A percentile compares a stretch with the other conserved stretches of the same genome.
Conservation (phyloP, 2,113 vertebrate genomes). For the Poeciliopsis prolifica region DNA sequence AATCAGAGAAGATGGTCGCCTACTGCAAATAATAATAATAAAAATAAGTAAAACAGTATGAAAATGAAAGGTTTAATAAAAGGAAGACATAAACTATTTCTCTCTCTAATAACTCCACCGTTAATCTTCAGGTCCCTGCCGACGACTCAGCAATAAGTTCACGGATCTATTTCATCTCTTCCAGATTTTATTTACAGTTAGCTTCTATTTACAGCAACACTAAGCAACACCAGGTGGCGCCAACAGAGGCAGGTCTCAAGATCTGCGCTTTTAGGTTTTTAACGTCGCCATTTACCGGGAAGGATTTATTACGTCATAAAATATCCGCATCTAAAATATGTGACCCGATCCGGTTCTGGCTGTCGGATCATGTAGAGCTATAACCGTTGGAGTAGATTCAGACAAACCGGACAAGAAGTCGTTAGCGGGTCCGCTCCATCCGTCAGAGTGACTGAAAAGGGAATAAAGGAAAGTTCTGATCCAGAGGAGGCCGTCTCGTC, state of each 20-base stretch:
- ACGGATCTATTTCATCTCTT: constrained; percentile 25
- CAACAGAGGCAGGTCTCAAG: not conserved
- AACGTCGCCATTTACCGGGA: not conserved
- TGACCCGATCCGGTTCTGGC: not conserved
- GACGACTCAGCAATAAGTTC: constrained; percentile 8
- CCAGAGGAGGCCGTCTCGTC: not conserved
- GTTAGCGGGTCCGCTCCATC: not conserved
- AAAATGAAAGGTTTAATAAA: not conserved
- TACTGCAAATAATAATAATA: not conserved
- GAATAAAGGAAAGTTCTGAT: not conserved
- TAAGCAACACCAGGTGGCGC: not conserved
- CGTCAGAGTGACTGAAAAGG: not conserved
- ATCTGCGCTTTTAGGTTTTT: too few species aligned
- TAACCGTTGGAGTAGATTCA: not conserved
- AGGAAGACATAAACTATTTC: not conserved
- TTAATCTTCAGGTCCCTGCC: constrained; percentile 47
- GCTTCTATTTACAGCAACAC: constrained; percentile 21
- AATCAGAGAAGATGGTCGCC: not conserved
- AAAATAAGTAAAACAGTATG: not conserved
- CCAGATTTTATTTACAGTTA: constrained; percentile 50
- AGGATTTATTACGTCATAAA: too few species aligned
- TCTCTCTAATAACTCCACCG: not conserved
- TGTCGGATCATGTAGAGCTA: too few species aligned
- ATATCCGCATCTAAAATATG: not conserved
- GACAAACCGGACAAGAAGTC: not conserved